Conservation (phyloP, 2,113 vertebrate genomes). For the Miniopterus natalensis region DNA sequence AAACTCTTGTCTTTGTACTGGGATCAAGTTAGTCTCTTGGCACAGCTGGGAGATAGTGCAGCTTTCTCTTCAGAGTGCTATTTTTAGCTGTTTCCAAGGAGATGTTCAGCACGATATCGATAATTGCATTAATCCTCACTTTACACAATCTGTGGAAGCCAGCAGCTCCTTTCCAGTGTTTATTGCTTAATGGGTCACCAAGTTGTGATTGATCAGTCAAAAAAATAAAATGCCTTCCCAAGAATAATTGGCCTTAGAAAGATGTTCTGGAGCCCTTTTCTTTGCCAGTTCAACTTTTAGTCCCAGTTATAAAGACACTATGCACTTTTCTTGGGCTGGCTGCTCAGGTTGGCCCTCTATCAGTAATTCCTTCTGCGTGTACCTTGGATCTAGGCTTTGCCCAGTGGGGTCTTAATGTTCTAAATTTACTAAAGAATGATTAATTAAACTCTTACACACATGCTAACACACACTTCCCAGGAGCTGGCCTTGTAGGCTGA, state of each 20-base stretch:
- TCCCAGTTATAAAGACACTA: not conserved
- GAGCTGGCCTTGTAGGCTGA: not conserved
- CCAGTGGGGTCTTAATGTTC: not conserved
- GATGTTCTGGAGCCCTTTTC: not conserved
- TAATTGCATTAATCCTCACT: conserved; percentile 87
- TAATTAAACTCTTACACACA: not conserved
- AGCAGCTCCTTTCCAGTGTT: conserved; percentile 79
- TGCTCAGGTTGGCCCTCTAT: not conserved
- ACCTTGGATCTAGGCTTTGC: not conserved
- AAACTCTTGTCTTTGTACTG: conserved; percentile 68
- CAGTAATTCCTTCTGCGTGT: not conserved
- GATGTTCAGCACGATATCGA: conserved; percentile 87
- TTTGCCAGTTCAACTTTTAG: conserved; percentile 5
- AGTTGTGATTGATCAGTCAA: conserved; percentile 60
- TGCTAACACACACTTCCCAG: not conserved
- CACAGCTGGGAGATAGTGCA: conserved; percentile 81
- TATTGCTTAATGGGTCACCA: conserved; percentile 75
- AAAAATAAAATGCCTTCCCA: conserved; percentile 50
- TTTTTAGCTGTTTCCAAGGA: conserved; percentile 89
- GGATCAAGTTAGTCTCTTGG: conserved; percentile 79
- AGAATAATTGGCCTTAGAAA: conserved; percentile 55
- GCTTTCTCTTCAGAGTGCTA: conserved; percentile 78
- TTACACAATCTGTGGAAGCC: conserved; percentile 83
- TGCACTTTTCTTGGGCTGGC: not conserved
- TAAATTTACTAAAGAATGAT: not conserved